phyloP scores from a whole-genome alignment of 2,113 vertebrate genomes.

The Mus pahari region DNA sequence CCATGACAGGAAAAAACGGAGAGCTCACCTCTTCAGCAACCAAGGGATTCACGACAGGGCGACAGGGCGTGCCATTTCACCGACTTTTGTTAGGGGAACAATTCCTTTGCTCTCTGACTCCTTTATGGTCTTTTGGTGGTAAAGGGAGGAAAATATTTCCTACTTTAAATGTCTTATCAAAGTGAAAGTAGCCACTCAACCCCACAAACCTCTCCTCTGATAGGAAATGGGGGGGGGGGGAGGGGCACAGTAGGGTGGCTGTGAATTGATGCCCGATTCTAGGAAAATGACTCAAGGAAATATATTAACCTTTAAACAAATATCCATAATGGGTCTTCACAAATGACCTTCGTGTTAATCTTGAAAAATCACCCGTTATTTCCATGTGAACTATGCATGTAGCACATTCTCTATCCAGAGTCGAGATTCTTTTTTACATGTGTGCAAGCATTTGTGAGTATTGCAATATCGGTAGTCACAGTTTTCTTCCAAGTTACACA shows the following conservation, averaged over 20 bases:
- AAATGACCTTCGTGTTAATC: not conserved
- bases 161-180: slow-evolving; percentile 40
- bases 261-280: too few relatives aligned
- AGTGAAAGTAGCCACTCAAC: not conserved
- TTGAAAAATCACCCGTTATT: slow-evolving; percentile 28
- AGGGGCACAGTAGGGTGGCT: too few relatives aligned
- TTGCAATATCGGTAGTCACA: not conserved
- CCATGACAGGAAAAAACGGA: not conserved
- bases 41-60: not conserved
- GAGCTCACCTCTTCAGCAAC: not conserved
- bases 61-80: not conserved
- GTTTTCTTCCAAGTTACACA: not conserved
- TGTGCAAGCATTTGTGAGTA: not conserved
- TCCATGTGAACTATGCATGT: not conserved
- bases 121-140: slow-evolving; percentile 1
- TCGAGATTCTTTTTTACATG: not conserved
- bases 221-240: too few relatives aligned
- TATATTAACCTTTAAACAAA: not conserved
- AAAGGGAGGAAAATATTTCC: slow-evolving; percentile 11
- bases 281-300: slow-evolving; percentile 1
- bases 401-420: not conserved
- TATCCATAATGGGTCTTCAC: not conserved
- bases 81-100: not conserved
- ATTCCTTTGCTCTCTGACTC: not conserved
- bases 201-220: too few relatives aligned